Evolutionary conservation across 1,140 invertebrate genomes (phyloP).

Genomic region (Pantala flavescens): DNA sequence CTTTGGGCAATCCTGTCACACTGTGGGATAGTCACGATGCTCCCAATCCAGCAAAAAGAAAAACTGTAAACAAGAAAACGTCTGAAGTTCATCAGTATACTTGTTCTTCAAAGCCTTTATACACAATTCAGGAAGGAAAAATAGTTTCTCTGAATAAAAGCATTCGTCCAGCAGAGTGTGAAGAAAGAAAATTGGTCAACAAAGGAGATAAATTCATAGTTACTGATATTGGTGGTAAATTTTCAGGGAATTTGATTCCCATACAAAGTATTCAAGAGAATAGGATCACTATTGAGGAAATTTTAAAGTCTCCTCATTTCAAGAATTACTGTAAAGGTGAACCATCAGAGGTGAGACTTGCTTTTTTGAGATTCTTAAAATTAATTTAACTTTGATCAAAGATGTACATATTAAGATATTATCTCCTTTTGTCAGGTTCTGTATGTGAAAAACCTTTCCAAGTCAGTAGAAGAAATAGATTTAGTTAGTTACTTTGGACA

Average conservation of each 20-base stretch:
- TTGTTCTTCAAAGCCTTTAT: conserved; percentile 29
- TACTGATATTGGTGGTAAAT: neutral
- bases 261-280: neutral
- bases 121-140: conserved; percentile 33
- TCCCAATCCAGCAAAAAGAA: conserved; percentile 25
- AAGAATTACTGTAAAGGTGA: neutral
- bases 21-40: conserved; percentile 11
- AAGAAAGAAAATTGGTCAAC: neutral
- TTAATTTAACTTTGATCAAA: too few species aligned
- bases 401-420: too few species aligned
- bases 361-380: too few species aligned
- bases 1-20: neutral
- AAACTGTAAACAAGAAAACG: conserved; percentile 16
- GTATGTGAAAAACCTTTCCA: conserved; percentile 43
- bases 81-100: conserved; percentile 19
- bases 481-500: conserved; percentile 35
- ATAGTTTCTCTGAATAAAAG: conserved; percentile 24
- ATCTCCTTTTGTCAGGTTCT: conserved; percentile 29
- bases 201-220: neutral
- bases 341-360: neutral
- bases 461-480: conserved; percentile 33
- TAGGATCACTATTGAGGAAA: neutral
- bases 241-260: neutral
- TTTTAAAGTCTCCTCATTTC: neutral
- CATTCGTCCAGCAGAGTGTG: neutral